phyloP scores from a whole-genome alignment of 2,888 invertebrate species.

The Macaria liturata region DNA sequence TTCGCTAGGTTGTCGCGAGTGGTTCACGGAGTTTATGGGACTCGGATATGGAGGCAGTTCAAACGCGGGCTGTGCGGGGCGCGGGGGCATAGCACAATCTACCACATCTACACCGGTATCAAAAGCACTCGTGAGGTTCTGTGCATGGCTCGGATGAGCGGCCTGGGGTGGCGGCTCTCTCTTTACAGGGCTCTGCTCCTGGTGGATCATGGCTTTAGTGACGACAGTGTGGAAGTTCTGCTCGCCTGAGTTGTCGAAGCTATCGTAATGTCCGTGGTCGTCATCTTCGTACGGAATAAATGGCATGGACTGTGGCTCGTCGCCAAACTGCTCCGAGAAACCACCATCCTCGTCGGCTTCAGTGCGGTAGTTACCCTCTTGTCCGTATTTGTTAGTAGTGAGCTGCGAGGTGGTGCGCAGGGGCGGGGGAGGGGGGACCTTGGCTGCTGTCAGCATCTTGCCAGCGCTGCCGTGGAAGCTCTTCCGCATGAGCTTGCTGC shows the following conservation, averaged over 20 bases:
- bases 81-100: constrained; percentile 79
- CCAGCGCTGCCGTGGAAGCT: constrained; percentile 94
- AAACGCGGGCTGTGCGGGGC: constrained; percentile 72
- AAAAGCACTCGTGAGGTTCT: constrained; percentile 67
- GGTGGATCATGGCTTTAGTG: constrained; percentile 93
- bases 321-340: constrained; percentile 76
- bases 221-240: constrained; percentile 88
- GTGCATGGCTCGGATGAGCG: constrained; percentile 60
- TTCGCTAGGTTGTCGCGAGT: constrained; percentile 93
- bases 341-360: constrained; percentile 76
- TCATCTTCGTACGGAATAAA: constrained; percentile 81
- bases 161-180: constrained; percentile 61
- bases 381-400: constrained; percentile 85
- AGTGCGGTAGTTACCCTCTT: constrained; percentile 75
- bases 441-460: constrained; percentile 91
- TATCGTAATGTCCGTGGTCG: constrained; percentile 64
- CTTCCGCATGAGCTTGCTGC: constrained; percentile 94
- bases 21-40: constrained; percentile 89
- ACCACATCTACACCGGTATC: constrained; percentile 85
- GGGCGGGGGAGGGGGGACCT: constrained; percentile 93
- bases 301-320: constrained; percentile 85
- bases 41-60: constrained; percentile 92
- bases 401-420: constrained; percentile 94
- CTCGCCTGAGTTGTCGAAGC: constrained; percentile 60
- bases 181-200: constrained; percentile 88